Base-by-base conservation (phyloP, 2,888 invertebrate genomes). In the Mycalesis mineus region DNA sequence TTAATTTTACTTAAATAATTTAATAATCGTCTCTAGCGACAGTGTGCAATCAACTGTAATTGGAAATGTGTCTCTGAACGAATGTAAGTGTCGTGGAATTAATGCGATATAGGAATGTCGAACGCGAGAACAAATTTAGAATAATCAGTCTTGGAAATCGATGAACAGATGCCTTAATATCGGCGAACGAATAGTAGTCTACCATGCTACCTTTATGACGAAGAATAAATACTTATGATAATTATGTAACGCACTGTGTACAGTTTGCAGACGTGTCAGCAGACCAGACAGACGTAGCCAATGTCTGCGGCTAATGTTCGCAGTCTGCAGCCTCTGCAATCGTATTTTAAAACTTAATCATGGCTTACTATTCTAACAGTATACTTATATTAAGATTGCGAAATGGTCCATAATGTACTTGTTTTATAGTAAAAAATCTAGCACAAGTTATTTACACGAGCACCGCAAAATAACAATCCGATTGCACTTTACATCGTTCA, bases 141-240 rank as follows among this genome's bases (percentile, higher is more conserved):
- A 81, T 81, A 85, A 84, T 89, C 89, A 89, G 89, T 89, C 89
- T 88, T 89, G 78, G 72, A 79, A 79, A 81, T 81, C 80, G 80
- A 79, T 78, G 78, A 76, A 78, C 65, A 74, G 71, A 74, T 72
- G 75, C 72, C 74, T 51, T 61, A 67, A 62, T 64, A 70, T 59
- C 74, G 77, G 75, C 78, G 77, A 80, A 75, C 71, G 65, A 68
- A 62, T 65, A 64, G 60, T 60, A 65, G 70, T 64, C 68, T 68
- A 70, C 65, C 68, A 56, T 68, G 63, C 65, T 67, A 66, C 40
- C 63, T 48, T 53, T 48, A 71, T 65, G 72, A 79, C 72, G 76
- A 77, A 80, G 59, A 85, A 88, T 88, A 88, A 88, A 88, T 87
- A 88, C 82, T 84, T 86, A 84, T 80, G 76, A 77, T 74, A 47